Conservation (phyloP, 2,888 invertebrate genomes). For the Nomada hirtipes region DNA sequence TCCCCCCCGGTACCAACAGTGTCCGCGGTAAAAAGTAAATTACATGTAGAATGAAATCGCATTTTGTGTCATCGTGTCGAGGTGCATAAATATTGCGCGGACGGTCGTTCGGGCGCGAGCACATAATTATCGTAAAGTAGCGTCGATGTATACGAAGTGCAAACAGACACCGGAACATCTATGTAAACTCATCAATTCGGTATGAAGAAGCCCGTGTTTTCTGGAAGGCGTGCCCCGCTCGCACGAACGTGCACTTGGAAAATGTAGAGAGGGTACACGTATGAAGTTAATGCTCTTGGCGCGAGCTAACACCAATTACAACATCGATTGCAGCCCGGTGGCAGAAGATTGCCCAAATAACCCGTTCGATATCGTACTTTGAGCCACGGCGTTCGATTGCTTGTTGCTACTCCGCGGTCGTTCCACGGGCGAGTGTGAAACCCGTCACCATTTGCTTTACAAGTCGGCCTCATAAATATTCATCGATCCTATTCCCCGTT, state of each 20-base stretch:
- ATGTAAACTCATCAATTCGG: constrained; percentile 66
- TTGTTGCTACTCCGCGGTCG: background rate
- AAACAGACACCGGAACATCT: constrained; percentile 63
- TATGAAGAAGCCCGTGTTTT: constrained; percentile 63
- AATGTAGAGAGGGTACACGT: constrained; percentile 1
- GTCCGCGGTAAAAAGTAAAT: background rate
- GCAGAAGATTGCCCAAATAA: constrained; percentile 9
- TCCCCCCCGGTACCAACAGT: background rate
- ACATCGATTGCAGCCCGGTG: background rate
- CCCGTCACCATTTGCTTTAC: background rate
- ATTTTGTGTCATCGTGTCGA: background rate
- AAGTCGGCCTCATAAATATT: constrained; percentile 10
- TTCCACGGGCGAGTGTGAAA: background rate
- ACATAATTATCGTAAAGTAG: constrained; percentile 43
- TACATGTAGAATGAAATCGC: constrained; percentile 5
- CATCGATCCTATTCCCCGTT: background rate
- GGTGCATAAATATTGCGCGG: constrained; percentile 47
- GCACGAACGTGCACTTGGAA: background rate
- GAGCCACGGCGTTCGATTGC: background rate
- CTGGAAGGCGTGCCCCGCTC: constrained; percentile 31
- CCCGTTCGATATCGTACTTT: background rate
- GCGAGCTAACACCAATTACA: constrained; percentile 21
- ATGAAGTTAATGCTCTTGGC: background rate
- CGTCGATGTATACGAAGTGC: constrained; percentile 39
- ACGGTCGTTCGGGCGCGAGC: constrained; percentile 34